These are phyloP conservation scores for Carcinoscorpius rotundicauda DNA, from an alignment of 1,140 invertebrate genomes.

Conservation along the genomic window DNA sequence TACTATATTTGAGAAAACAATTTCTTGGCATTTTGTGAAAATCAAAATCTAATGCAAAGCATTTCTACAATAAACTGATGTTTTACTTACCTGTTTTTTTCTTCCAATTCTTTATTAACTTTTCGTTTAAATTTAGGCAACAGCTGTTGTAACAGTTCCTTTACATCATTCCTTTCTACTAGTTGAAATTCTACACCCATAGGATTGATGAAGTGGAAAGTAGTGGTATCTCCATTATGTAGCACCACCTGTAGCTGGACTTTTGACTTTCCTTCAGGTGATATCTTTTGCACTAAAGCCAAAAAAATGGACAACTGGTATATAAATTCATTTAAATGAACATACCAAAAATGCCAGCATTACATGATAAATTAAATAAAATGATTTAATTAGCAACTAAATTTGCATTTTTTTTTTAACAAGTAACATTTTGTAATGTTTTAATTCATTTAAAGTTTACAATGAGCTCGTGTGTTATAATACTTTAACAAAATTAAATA, in stretches of 20 bases:
- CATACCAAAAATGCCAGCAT: too few relatives aligned
- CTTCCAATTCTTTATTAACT: conserved; percentile 68
- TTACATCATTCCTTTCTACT: conserved; percentile 82
- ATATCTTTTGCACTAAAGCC: conserved; percentile 86
- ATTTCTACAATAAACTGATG: conserved; percentile 12
- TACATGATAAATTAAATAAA: too few relatives aligned
- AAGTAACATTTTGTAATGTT: too few relatives aligned
- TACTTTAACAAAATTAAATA: too few relatives aligned
- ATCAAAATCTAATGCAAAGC: too few relatives aligned
- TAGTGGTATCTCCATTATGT: conserved; percentile 83
- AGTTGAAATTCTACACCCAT: conserved; percentile 65
- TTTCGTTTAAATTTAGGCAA: conserved; percentile 91
- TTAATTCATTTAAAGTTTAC: too few relatives aligned
- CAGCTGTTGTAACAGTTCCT: conserved; percentile 78
- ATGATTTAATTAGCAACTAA: too few relatives aligned
- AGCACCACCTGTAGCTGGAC: conserved; percentile 97
- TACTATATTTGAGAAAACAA: too few relatives aligned
- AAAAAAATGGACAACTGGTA: not conserved
- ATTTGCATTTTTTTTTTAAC: too few relatives aligned
- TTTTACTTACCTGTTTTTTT: conserved; percentile 36
- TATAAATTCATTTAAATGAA: too few relatives aligned
- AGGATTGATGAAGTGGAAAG: conserved; percentile 94
- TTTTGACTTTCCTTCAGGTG: conserved; percentile 93
- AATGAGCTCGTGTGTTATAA: too few relatives aligned
- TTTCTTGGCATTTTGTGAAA: too few relatives aligned